These are phyloP conservation scores for Falco punctatus DNA, from an alignment of 2,113 vertebrate genomes.

Conservation along the genomic window DNA sequence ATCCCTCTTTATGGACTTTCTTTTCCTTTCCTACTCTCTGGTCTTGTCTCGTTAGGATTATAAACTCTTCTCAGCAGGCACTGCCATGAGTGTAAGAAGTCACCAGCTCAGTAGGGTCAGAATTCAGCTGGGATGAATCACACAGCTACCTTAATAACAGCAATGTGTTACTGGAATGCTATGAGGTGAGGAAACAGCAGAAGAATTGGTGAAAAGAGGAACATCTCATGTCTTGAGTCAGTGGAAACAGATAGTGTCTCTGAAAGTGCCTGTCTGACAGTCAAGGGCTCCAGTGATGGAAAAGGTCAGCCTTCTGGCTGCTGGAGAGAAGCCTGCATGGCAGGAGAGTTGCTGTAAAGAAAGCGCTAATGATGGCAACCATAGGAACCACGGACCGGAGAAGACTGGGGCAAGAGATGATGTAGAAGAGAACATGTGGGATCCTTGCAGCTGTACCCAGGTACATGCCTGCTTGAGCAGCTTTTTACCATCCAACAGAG, in stretches of 20 bases:
- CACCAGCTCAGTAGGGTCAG: background rate
- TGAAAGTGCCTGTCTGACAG: background rate
- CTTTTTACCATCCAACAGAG: background rate
- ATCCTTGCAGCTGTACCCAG: background rate
- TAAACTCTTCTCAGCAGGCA: background rate
- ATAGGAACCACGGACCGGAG: background rate
- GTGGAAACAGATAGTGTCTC: background rate
- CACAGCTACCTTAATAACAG: background rate
- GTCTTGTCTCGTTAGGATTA: background rate
- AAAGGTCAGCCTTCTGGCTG: background rate
- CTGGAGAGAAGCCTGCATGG: background rate
- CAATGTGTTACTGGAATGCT: background rate
- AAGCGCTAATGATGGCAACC: rapidly evolving
- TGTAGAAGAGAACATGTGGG: background rate
- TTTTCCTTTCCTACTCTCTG: background rate
- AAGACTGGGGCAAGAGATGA: background rate
- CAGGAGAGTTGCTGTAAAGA: background rate
- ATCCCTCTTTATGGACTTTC: background rate
- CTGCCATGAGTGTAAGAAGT: background rate
- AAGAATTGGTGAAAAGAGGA: background rate
- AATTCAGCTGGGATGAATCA: background rate
- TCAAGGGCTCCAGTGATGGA: background rate
- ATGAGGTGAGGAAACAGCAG: background rate
- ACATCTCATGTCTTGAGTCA: background rate
- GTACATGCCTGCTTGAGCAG: background rate